These are phyloP conservation scores for Ciona savignyi DNA, from an alignment of 23 tunicate species.

Conservation along the genomic window DNA sequence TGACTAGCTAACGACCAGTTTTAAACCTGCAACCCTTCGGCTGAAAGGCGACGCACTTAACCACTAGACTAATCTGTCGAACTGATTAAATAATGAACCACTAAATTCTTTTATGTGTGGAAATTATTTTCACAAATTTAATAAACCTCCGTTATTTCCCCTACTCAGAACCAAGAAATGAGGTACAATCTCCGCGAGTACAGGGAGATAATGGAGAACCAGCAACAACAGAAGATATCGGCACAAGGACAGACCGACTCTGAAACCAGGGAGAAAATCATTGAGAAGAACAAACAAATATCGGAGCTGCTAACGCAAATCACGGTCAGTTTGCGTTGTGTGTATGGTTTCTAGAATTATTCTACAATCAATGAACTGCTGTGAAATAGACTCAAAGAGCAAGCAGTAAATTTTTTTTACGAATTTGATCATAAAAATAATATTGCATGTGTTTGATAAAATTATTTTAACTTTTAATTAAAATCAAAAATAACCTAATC, in stretches of 20 bases:
- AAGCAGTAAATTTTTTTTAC: not conserved
- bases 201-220: constrained; percentile 45
- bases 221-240: constrained; percentile 25
- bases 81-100: not conserved
- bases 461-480: constrained; percentile 1
- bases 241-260: constrained; percentile 29
- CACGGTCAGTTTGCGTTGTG: constrained; percentile 27
- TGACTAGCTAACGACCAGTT: no score
- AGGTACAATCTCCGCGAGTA: constrained; percentile 40
- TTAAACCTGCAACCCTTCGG: no score
- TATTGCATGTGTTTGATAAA: not conserved
- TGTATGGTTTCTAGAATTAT: not conserved
- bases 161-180: constrained; percentile 40
- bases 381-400: no score
- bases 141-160: not conserved
- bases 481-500: no score
- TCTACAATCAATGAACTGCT: not conserved
- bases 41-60: no score
- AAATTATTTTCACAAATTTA: not conserved
- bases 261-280: constrained; percentile 44
- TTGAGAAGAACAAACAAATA: constrained; percentile 75
- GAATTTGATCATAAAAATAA: not conserved
- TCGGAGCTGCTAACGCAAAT: constrained; percentile 72
- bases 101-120: not conserved
- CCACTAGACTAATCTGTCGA: no score